Conservation (phyloP, 64 coral and sea anemone species). For the Montipora cactus region DNA sequence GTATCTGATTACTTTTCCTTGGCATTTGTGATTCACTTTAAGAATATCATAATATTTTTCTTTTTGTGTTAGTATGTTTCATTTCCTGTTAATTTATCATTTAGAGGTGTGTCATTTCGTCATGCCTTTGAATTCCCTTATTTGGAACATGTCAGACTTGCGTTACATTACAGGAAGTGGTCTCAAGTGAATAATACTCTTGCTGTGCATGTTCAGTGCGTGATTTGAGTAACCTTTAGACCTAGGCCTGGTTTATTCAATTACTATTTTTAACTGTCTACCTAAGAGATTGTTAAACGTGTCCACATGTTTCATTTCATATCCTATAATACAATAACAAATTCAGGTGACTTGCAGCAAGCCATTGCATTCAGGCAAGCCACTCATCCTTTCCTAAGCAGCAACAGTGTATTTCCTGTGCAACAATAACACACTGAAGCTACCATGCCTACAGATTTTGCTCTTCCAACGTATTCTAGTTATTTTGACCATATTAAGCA, state of each 20-base stretch:
- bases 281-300: not conserved
- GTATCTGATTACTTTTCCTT: too few species aligned
- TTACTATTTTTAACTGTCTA: constrained; percentile 26
- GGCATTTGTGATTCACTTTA: too few species aligned
- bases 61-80: not conserved
- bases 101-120: not conserved
- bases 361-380: not conserved
- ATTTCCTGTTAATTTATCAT: not conserved
- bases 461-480: not conserved
- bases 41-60: too few species aligned
- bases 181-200: not conserved
- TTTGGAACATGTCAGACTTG: constrained; percentile 1
- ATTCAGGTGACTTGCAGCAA: not conserved
- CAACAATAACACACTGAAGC: not conserved
- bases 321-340: constrained; percentile 10
- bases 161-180: constrained; percentile 19
- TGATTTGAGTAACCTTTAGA: not conserved
- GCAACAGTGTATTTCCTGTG: not conserved
- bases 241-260: not conserved
- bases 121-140: not conserved
- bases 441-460: constrained; percentile 28
- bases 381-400: not conserved
- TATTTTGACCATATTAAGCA: constrained; percentile 7
- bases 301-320: not conserved
- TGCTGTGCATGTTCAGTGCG: not conserved